Evolutionary conservation across 1,140 invertebrate species (phyloP).

Genomic region (Trissolcus basalis): DNA sequence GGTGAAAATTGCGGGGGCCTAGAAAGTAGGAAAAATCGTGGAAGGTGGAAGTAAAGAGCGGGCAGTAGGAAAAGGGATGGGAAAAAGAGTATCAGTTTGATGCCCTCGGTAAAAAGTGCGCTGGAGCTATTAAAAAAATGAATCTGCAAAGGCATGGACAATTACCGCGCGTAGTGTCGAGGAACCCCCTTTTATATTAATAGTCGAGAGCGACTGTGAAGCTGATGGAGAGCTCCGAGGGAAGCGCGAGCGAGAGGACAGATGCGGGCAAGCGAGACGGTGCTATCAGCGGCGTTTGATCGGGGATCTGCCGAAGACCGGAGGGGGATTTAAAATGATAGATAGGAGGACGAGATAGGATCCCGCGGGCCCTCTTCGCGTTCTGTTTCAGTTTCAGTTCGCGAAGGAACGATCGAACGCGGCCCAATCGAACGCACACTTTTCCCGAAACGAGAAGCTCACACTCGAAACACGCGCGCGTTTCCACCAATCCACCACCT

Average conservation of each 20-base stretch:
- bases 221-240: conserved; percentile 63
- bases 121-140: conserved; percentile 57
- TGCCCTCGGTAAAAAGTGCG: conserved; percentile 52
- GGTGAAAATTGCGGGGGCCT: no score
- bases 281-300: conserved; percentile 54
- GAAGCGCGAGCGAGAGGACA: conserved; percentile 58
- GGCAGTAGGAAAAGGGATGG: not conserved
- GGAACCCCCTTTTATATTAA: conserved; percentile 76
- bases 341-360: conserved; percentile 72
- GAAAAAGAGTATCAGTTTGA: conserved; percentile 35
- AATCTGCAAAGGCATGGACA: conserved; percentile 63
- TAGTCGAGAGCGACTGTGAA: conserved; percentile 69
- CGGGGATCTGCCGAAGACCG: conserved; percentile 52
- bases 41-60: no score
- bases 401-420: conserved; percentile 64
- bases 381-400: conserved; percentile 73
- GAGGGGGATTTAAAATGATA: conserved; percentile 74
- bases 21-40: no score
- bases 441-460: not conserved
- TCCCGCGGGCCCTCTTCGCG: conserved; percentile 67
- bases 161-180: conserved; percentile 74
- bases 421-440: no score
- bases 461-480: conserved; percentile 7
- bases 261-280: conserved; percentile 45
- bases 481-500: conserved; percentile 6